Conservation (phyloP, 2,888 invertebrate genomes). For the Congeria kusceri region DNA sequence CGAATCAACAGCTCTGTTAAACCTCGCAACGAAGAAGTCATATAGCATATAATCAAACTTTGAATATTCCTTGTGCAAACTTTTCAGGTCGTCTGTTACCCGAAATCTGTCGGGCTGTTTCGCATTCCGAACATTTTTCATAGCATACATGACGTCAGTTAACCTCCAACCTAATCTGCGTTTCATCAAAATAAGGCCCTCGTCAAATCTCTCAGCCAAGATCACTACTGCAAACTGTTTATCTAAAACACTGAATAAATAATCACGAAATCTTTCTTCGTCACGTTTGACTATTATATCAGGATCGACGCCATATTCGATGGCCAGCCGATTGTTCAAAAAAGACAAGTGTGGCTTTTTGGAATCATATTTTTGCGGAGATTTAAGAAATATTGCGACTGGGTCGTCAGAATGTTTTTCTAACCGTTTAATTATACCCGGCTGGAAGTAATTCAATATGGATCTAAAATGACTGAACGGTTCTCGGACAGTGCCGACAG, state of each 20-base stretch:
- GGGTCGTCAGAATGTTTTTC: conserved; percentile 21
- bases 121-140: conserved; percentile 49
- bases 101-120: conserved; percentile 20
- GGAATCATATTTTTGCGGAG: conserved; percentile 32
- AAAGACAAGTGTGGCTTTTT: conserved; percentile 23
- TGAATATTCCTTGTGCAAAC: conserved; percentile 32
- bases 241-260: conserved; percentile 46
- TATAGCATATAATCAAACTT: conserved; percentile 56
- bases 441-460: conserved; percentile 54
- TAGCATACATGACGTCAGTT: conserved; percentile 57
- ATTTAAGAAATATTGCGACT: conserved; percentile 33
- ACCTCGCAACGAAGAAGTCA: conserved; percentile 51
- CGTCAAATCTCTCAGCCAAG: conserved; percentile 57
- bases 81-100: conserved; percentile 22
- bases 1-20: conserved; percentile 30
- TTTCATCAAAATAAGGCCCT: conserved; percentile 56
- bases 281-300: conserved; percentile 48
- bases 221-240: conserved; percentile 57
- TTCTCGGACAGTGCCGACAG: conserved; percentile 52
- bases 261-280: conserved; percentile 43
- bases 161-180: conserved; percentile 47
- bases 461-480: conserved; percentile 53
- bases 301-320: conserved; percentile 55
- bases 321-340: conserved; percentile 53
- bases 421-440: conserved; percentile 26